A percentile compares a stretch with the other conserved stretches of the same genome.
Evolutionary conservation across 2,113 vertebrate species (phyloP).

Genomic region (Lagopus leucura): DNA sequence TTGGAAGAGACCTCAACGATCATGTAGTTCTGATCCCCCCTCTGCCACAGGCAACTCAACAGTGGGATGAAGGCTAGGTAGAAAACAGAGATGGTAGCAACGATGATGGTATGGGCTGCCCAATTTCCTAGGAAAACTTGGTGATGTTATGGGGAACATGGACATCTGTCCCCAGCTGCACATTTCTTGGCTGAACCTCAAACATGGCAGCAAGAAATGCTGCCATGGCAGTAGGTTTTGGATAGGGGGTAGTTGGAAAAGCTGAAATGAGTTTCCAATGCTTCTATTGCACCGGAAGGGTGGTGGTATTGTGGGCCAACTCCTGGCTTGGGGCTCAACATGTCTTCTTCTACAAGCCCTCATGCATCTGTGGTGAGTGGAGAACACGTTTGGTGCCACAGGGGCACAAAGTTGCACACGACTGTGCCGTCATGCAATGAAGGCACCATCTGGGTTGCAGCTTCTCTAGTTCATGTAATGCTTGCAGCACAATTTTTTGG

Average conservation of each 20-base stretch:
- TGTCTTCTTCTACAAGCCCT: background rate
- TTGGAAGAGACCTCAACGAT: too few species aligned
- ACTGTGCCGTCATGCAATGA: background rate
- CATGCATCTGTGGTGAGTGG: accelerated
- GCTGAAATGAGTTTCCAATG: background rate
- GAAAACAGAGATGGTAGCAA: background rate
- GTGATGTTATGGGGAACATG: background rate
- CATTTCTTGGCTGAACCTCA: background rate
- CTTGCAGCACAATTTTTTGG: background rate
- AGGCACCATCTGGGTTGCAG: accelerated
- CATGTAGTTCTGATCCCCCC: too few species aligned
- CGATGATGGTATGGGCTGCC: background rate
- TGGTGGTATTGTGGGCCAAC: accelerated
- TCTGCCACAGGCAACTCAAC: background rate
- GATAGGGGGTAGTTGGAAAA: accelerated
- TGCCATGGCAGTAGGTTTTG: background rate
- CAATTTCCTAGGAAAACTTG: background rate
- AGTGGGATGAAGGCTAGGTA: background rate
- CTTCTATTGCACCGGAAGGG: background rate
- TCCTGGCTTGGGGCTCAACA: background rate
- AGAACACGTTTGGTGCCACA: background rate
- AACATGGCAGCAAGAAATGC: accelerated
- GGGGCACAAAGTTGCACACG: background rate
- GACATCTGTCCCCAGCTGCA: accelerated
- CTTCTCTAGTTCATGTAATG: background rate